Percentiles rank a stretch among this genome's conserved stretches.
Evolutionary conservation across 2,113 vertebrate species (phyloP).

Genomic region (Gopherus flavomarginatus): DNA sequence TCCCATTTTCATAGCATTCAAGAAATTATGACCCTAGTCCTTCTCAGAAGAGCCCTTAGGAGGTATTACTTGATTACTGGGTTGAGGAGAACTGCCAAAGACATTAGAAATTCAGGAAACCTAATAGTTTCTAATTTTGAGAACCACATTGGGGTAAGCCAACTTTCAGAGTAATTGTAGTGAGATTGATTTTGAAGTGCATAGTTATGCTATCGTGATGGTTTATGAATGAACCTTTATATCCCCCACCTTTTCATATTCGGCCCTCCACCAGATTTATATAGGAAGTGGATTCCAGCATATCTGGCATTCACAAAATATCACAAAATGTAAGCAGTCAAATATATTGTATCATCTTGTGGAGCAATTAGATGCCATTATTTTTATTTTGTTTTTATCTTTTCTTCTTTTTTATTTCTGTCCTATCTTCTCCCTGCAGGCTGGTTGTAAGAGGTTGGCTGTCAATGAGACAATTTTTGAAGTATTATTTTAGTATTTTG

Average conservation of each 20-base stretch:
- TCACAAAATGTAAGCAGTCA: not conserved
- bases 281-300: not conserved
- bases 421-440: not conserved
- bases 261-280: not conserved
- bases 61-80: slow-evolving; percentile 65
- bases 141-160: not conserved
- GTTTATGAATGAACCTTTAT: slow-evolving; percentile 36
- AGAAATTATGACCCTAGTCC: slow-evolving; percentile 43
- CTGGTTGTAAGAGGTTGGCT: not conserved
- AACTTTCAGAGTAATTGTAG: slow-evolving; percentile 22
- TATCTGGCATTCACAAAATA: not conserved
- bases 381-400: not conserved
- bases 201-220: not conserved
- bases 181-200: slow-evolving; percentile 18
- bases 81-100: slow-evolving; percentile 51
- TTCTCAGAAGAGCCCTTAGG: slow-evolving; percentile 66
- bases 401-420: not conserved
- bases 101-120: slow-evolving; percentile 60
- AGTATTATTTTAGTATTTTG: not conserved
- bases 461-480: not conserved
- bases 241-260: slow-evolving; percentile 22
- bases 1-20: slow-evolving; percentile 33
- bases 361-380: not conserved
- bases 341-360: not conserved
- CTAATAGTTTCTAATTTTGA: slow-evolving; percentile 27